Conservation (phyloP, 1,140 invertebrate species). For the Macrobrachium nipponense region DNA sequence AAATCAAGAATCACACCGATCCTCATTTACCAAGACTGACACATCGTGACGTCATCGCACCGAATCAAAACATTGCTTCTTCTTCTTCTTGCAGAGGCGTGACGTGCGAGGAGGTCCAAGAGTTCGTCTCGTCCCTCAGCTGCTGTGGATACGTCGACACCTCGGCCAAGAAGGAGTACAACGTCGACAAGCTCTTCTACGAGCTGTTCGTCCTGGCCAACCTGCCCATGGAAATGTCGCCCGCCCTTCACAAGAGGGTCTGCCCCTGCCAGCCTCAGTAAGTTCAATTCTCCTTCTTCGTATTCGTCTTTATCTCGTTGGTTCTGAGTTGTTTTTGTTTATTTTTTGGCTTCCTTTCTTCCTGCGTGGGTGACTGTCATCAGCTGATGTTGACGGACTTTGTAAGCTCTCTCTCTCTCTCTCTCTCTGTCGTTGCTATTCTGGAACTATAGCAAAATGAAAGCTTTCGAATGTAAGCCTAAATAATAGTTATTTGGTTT, state of each 20-base stretch:
- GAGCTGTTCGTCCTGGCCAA: constrained; percentile 83
- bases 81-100: constrained; percentile 21
- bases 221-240: constrained; percentile 88
- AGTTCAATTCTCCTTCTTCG: background rate
- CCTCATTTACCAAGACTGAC: too few relatives aligned
- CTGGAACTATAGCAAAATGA: too few relatives aligned
- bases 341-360: too few relatives aligned
- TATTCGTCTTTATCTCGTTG: too few relatives aligned
- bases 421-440: background rate
- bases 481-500: too few relatives aligned
- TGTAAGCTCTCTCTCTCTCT: too few relatives aligned
- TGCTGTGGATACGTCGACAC: constrained; percentile 84
- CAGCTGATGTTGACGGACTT: too few relatives aligned
- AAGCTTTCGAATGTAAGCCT: too few relatives aligned
- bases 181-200: constrained; percentile 85
- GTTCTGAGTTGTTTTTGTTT: background rate
- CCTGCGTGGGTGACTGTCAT: too few relatives aligned
- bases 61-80: background rate
- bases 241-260: constrained; percentile 78
- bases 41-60: too few relatives aligned
- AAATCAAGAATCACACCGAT: too few relatives aligned
- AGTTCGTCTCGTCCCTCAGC: constrained; percentile 44
- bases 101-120: constrained; percentile 40
- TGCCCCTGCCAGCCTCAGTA: constrained; percentile 65
- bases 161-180: constrained; percentile 82